Evolutionary conservation across 2,797 vertebrate genomes (phyloP), one percentile per base, ranked within the genome.

Genomic region (Pipistrellus kuhlii): DNA sequence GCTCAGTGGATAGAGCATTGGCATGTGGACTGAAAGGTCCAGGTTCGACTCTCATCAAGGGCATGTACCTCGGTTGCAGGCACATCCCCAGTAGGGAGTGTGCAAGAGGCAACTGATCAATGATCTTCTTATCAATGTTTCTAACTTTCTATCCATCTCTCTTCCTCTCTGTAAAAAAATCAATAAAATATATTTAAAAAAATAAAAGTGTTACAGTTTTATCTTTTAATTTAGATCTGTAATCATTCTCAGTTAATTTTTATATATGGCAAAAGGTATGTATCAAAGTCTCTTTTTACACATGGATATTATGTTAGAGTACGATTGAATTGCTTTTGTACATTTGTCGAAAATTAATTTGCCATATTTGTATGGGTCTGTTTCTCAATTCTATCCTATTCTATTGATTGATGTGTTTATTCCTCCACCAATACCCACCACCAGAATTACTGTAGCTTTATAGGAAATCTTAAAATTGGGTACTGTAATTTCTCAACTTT

Each of bases 171-270:
- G 44, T 44, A 44, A 44, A 44, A 44, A 44, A 44, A 44, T 44
- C 44, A 44, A 44, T 44, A 44, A 44, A 44, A 44, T 44, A 44
- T 44, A 44, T 44, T 44, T 44, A 10, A 44, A 44, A 44, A 44
- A 44, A 44, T 44, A 44, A 11, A 44, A 44, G 44, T 44, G 44
- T 11, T 53, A 44, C 68, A 32, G 48, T 75, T n/a, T 85, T 59
- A 41, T 62, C 23, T 75, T 87, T 94, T 59, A 38, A 62, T 92
- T 81, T 90, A 93, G 35, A 81, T 62, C 38, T 71, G 14, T 90
- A 64, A 72, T 59, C 18, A 62, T 82, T 87, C n/a, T 85, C n/a
- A 85, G 82, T 83, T 93, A 84, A 83, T 48, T 93, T 90, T 90
- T 59, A 25, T 30, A 72, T 77, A 7, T 51, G 8, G 12, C 48